Evolutionary conservation across 2,888 invertebrate genomes (phyloP).

Genomic region (Nasonovia ribisnigri): DNA sequence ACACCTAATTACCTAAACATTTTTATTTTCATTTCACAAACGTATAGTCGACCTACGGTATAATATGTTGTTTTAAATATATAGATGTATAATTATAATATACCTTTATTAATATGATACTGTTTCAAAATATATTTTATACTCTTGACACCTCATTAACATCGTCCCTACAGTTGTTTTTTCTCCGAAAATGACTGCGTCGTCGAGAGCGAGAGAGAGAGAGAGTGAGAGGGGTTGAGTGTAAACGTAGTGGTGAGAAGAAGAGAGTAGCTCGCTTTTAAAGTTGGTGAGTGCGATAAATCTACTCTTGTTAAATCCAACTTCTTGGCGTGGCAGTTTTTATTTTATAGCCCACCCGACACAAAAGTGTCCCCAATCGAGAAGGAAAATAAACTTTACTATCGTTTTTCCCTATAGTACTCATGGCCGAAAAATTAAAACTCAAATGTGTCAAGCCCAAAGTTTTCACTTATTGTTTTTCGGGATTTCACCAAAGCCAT

Average conservation of each 20-base stretch:
- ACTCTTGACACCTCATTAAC: not conserved
- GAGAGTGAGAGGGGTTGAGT: not conserved
- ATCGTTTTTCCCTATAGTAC: slow-evolving; percentile 13
- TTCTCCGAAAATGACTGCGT: not conserved
- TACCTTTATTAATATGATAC: not conserved
- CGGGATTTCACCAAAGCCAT: not conserved
- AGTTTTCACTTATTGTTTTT: not conserved
- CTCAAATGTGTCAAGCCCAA: slow-evolving; percentile 1
- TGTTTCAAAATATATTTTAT: not conserved
- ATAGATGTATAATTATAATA: not conserved
- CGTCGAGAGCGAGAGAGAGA: not conserved
- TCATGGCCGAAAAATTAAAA: not conserved
- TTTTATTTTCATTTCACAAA: not conserved
- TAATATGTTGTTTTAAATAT: not conserved
- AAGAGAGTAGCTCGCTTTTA: not conserved
- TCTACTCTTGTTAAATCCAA: slow-evolving; percentile 46
- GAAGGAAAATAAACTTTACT: slow-evolving; percentile 51
- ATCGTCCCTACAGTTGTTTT: not conserved
- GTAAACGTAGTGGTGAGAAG: not conserved
- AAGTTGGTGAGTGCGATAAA: slow-evolving; percentile 43
- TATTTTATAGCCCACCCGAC: slow-evolving; percentile 40
- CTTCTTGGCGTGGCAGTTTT: slow-evolving; percentile 52
- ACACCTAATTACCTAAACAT: not conserved
- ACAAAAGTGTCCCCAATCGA: slow-evolving; percentile 9
- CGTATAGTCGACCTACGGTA: not conserved